Percentiles rank a stretch among this genome's conserved stretches.
These are phyloP conservation scores for Acrocyrtus sp. DNA, from an alignment of 2,888 invertebrate species.

Conservation along the genomic window DNA sequence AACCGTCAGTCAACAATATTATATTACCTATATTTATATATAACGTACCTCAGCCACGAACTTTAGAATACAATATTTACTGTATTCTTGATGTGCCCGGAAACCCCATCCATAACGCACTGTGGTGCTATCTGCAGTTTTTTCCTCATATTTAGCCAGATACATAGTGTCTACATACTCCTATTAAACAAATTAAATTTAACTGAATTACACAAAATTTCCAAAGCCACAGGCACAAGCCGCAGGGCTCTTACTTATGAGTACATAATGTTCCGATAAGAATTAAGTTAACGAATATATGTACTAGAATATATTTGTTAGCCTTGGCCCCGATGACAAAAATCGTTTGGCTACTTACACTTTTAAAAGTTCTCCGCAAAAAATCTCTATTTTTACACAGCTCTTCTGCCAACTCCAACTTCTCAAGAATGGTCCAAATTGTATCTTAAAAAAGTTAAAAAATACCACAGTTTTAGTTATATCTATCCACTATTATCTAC, in stretches of 20 bases:
- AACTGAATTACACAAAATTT: background rate
- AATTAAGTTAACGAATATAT: no score
- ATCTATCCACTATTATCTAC: no score
- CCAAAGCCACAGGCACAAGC: conserved; percentile 1
- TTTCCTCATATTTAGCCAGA: conserved; percentile 6
- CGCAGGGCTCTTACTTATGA: no score
- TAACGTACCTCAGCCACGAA: conserved; percentile 23
- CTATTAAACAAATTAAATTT: conserved; percentile 1
- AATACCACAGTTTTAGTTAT: background rate
- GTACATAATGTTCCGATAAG: no score
- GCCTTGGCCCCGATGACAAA: no score
- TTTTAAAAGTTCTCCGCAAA: conserved; percentile 18
- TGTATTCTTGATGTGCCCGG: conserved; percentile 23
- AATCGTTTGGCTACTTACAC: conserved; percentile 4
- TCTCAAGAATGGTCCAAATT: conserved; percentile 21
- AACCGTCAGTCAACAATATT: no score
- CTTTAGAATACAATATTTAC: conserved; percentile 32
- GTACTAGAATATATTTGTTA: no score
- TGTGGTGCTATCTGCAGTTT: background rate
- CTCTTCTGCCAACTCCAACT: background rate
- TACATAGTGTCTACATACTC: conserved; percentile 35
- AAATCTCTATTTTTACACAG: conserved; percentile 10
- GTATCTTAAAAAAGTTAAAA: conserved; percentile 20
- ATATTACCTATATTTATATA: no score
- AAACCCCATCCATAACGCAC: conserved; percentile 31